Evolutionary conservation across 2,888 invertebrate genomes (phyloP).

Genomic region (Monochamus alternatus): DNA sequence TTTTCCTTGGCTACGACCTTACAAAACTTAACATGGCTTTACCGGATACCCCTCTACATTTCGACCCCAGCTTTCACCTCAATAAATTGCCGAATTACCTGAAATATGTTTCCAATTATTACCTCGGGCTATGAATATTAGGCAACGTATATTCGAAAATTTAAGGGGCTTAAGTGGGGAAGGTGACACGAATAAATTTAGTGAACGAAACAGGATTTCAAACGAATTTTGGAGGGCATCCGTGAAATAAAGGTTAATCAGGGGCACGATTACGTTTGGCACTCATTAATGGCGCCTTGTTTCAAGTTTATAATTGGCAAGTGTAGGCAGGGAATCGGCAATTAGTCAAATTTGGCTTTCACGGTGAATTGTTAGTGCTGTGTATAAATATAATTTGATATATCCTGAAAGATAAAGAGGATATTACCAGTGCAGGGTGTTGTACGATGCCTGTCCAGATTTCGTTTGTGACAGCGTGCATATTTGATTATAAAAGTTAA

Average conservation of each 20-base stretch:
- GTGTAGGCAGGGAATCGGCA: background rate
- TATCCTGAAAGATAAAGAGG: background rate
- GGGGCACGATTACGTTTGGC: background rate
- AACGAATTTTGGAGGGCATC: background rate
- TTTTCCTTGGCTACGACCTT: no score
- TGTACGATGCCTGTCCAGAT: no score
- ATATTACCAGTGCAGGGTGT: background rate
- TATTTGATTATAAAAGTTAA: no score
- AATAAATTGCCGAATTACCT: slow-evolving; percentile 20
- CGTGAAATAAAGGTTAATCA: background rate
- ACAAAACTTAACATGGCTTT: no score
- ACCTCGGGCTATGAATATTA: slow-evolving; percentile 8
- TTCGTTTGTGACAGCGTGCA: no score
- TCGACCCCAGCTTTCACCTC: background rate
- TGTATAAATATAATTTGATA: background rate
- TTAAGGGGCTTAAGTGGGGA: background rate
- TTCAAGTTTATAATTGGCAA: background rate
- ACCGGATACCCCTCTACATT: background rate
- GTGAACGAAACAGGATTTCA: background rate
- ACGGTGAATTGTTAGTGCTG: background rate
- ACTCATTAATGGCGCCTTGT: background rate
- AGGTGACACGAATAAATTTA: background rate
- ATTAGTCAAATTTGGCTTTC: background rate
- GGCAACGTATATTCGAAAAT: slow-evolving; percentile 4
- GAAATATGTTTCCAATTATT: slow-evolving; percentile 14